Conservation (phyloP, 2,888 invertebrate species). For the Neuroscelio doddi region DNA sequence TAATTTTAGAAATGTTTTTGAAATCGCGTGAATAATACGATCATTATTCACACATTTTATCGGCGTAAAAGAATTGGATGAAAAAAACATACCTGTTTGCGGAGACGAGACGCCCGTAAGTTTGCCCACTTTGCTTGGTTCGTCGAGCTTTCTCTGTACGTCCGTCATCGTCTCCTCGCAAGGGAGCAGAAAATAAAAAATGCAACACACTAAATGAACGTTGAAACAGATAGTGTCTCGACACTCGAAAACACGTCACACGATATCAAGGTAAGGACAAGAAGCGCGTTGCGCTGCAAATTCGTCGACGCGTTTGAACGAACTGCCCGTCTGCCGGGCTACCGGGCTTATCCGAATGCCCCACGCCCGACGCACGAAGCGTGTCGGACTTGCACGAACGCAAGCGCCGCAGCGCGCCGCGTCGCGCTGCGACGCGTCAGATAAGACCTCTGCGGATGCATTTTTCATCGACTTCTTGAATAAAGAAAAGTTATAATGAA, state of each 20-base stretch:
- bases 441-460: constrained; percentile 6
- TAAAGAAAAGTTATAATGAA: too few species aligned
- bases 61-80: too few species aligned
- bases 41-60: too few species aligned
- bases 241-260: constrained; percentile 22
- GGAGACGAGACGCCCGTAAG: constrained; percentile 52
- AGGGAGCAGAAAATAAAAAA: background rate
- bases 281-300: constrained; percentile 37
- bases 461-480: background rate
- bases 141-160: constrained; percentile 58
- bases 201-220: constrained; percentile 49
- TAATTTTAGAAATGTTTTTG: too few species aligned
- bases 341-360: constrained; percentile 56
- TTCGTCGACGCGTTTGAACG: constrained; percentile 63
- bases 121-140: constrained; percentile 52
- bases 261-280: constrained; percentile 28
- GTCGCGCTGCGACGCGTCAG: constrained; percentile 16
- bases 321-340: constrained; percentile 60
- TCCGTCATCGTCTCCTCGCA: constrained; percentile 60
- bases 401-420: constrained; percentile 6
- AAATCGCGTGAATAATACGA: too few species aligned
- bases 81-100: constrained; percentile 58
- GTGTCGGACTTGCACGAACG: constrained; percentile 51
- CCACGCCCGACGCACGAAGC: constrained; percentile 54
- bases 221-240: constrained; percentile 27